Conservation (phyloP, 2,797 vertebrate species). For the Mus spretus region DNA sequence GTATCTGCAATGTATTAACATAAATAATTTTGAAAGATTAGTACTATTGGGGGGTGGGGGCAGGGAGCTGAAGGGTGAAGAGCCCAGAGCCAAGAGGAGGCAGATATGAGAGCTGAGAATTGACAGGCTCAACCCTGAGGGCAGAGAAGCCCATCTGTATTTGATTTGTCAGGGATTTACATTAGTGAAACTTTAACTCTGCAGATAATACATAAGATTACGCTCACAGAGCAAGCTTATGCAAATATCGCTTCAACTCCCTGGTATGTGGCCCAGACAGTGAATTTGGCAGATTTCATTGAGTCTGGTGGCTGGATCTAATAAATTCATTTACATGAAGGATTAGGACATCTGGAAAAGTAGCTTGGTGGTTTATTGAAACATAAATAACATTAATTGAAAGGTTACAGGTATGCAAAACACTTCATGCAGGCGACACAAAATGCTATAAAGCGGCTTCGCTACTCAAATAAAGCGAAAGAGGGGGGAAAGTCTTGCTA, state of each 20-base stretch:
- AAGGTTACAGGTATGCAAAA: conserved; percentile 87
- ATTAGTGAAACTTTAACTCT: conserved; percentile 90
- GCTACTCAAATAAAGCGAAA: conserved; percentile 48
- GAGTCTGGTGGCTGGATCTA: conserved; percentile 87
- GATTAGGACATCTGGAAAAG: conserved; percentile 90
- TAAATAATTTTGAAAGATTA: conserved; percentile 84
- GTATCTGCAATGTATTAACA: conserved; percentile 80
- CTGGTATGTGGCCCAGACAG: conserved; percentile 86
- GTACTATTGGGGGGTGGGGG: conserved; percentile 67
- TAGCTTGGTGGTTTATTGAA: conserved; percentile 87
- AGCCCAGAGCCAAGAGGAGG: conserved; percentile 32
- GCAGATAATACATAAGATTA: conserved; percentile 90
- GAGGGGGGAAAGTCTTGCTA: conserved; percentile 63
- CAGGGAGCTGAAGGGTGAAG: conserved; percentile 46
- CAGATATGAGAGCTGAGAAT: conserved; percentile 84
- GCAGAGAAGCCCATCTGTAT: conserved; percentile 88
- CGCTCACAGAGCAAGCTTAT: conserved; percentile 89
- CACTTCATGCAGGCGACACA: conserved; percentile 65
- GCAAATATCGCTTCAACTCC: conserved; percentile 89
- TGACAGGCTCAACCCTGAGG: conserved; percentile 85
- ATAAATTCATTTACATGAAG: conserved; percentile 90
- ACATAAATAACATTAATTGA: conserved; percentile 88
- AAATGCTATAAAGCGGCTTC: conserved; percentile 68
- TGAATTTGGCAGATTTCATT: conserved; percentile 86
- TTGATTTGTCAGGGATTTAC: conserved; percentile 91